These are phyloP conservation scores for Chrysolina haemoptera DNA, from an alignment of 2,888 invertebrate species.

Conservation along the genomic window DNA sequence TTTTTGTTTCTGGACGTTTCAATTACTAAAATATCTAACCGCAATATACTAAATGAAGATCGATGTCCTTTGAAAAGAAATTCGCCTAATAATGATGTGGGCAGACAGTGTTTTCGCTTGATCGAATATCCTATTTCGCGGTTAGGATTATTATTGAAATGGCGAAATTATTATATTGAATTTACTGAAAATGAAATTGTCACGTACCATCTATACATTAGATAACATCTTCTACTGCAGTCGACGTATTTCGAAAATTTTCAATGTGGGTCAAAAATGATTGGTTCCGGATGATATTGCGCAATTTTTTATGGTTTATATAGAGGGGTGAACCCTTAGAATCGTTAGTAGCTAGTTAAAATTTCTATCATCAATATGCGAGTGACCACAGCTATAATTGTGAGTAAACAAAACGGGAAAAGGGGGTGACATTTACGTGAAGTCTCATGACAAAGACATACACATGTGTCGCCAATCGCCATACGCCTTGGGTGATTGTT, in stretches of 20 bases:
- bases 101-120: constrained; percentile 13
- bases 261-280: constrained; percentile 30
- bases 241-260: constrained; percentile 34
- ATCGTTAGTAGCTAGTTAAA: constrained; percentile 24
- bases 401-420: constrained; percentile 24
- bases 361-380: constrained; percentile 38
- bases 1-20: neutral
- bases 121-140: constrained; percentile 1
- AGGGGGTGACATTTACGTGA: neutral
- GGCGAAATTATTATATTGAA: constrained; percentile 23
- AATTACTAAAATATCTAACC: constrained; percentile 2
- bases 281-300: constrained; percentile 45
- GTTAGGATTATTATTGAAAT: constrained; percentile 21
- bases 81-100: neutral
- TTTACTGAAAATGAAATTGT: constrained; percentile 14
- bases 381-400: constrained; percentile 29
- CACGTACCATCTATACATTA: constrained; percentile 39
- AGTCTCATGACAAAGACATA: no score
- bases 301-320: constrained; percentile 38
- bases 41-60: constrained; percentile 13
- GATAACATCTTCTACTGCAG: constrained; percentile 33
- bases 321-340: constrained; percentile 15
- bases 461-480: no score
- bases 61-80: neutral
- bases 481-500: no score